Base-by-base conservation (phyloP, 1,140 invertebrate species). In the Archegozetes longisetosus region DNA sequence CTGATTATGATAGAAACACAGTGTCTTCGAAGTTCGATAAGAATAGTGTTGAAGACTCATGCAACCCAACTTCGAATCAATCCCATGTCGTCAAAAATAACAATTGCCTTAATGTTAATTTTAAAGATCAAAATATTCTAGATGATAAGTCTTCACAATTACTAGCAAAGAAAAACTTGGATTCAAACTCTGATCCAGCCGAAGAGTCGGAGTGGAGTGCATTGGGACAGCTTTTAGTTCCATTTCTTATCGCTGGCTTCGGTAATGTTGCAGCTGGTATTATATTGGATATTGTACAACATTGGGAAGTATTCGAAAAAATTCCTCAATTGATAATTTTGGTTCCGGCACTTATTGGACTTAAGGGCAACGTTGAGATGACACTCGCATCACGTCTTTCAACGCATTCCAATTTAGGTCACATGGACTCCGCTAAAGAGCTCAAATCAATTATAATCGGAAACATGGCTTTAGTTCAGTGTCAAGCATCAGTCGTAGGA, bases 291-390 rank as follows among this genome's bases (percentile, higher is more conserved):
- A 62, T 69, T 58, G 74, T 75, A 0, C 70, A 73, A 67, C 70
- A 91, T 69, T 57, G 55, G 55, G 4, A 1, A 1, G 55, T 57
- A 2, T 57, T 57, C 22, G 90, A 13, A 22, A 20, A 57, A n/a
- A 27, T 57, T 55, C 71, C 74, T 14, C 75, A 78, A 65, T 68
- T 77, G 22, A 75, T 77, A 54, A 91, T 96, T 64, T 73, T 97
- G 64, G 88, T 97, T 24, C 91, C 93, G 51, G 87, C 92, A 9
- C 74, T 97, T n/a, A 74, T 96, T 46, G 92, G 93, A 2, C 74
- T 97, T 4, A 97, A 97, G 74, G 92, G 91, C 23, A 96, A 96
- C 73, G 74, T 97, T 62, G 92, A 97, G 75, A 97, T 96, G 92
- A 96, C 92, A 1, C 75, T 97, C 56, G 91, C 93, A 1, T 92